Evolutionary conservation across 1,140 invertebrate species (phyloP).

Genomic region (Batillaria attramentaria): DNA sequence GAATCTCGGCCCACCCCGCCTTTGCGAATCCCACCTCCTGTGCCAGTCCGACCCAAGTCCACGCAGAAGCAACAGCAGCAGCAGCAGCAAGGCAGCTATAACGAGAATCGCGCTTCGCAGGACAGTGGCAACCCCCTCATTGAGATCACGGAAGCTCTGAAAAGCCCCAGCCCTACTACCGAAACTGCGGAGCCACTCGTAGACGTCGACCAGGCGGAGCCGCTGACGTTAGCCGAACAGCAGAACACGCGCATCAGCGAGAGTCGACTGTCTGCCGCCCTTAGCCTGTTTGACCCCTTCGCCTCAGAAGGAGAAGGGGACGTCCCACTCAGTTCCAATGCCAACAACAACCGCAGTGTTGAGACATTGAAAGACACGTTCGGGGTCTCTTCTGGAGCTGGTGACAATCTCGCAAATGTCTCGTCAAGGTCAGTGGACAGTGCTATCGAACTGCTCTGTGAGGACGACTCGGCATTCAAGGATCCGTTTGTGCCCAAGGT

Average conservation of each 20-base stretch:
- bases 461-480: conserved; percentile 30
- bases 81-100: conserved; percentile 13
- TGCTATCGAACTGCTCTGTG: conserved; percentile 30
- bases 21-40: not conserved
- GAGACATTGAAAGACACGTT: not conserved
- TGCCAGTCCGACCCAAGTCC: not conserved
- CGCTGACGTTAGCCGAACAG: conserved; percentile 51
- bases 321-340: conserved; percentile 22
- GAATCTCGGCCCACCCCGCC: not conserved
- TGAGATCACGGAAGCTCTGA: conserved; percentile 39
- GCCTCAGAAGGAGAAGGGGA: conserved; percentile 35
- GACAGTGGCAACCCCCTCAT: conserved; percentile 37
- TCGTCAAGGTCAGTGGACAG: conserved; percentile 26
- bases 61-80: not conserved
- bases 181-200: not conserved
- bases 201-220: conserved; percentile 3
- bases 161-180: not conserved
- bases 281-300: conserved; percentile 66
- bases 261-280: conserved; percentile 60
- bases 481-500: conserved; percentile 2
- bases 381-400: not conserved
- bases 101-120: conserved; percentile 31
- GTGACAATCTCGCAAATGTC: conserved; percentile 9
- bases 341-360: conserved; percentile 10
- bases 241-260: conserved; percentile 64